Percentiles rank a stretch among this genome's conserved stretches.
These are phyloP conservation scores for Pseudomyrmex cubaensis DNA, from an alignment of 1,140 invertebrate genomes.

Conservation along the genomic window DNA sequence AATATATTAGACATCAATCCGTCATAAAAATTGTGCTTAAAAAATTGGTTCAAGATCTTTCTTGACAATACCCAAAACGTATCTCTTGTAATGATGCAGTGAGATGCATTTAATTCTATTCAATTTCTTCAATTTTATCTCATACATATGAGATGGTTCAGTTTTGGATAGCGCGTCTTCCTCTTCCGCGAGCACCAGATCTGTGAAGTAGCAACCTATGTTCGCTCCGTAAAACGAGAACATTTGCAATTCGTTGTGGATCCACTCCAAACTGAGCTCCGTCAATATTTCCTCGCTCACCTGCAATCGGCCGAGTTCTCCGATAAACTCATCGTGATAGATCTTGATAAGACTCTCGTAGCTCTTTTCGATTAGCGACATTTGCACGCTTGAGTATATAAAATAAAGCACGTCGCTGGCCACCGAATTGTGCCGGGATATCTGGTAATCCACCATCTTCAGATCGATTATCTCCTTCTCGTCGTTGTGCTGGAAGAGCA, in stretches of 20 bases:
- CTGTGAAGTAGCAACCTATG: slow-evolving; percentile 71
- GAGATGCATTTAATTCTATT: not conserved
- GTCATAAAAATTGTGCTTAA: not conserved
- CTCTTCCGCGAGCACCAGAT: slow-evolving; percentile 68
- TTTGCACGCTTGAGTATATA: slow-evolving; percentile 77
- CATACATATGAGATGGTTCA: too few relatives aligned
- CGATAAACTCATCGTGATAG: slow-evolving; percentile 75
- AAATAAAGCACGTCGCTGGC: slow-evolving; percentile 80
- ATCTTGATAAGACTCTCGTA: slow-evolving; percentile 76
- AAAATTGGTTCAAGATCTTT: slow-evolving; percentile 13
- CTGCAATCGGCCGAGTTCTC: slow-evolving; percentile 57
- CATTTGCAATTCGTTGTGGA: slow-evolving; percentile 66
- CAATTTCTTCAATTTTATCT: not conserved
- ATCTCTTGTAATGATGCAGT: not conserved
- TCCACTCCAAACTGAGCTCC: slow-evolving; percentile 68
- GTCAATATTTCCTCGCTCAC: slow-evolving; percentile 43
- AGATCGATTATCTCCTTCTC: slow-evolving; percentile 58
- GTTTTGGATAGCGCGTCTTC: slow-evolving; percentile 17
- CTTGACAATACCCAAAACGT: not conserved
- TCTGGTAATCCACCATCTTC: slow-evolving; percentile 82
- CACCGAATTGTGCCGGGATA: slow-evolving; percentile 75
- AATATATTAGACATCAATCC: too few relatives aligned
- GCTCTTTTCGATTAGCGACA: slow-evolving; percentile 70
- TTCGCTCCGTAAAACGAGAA: slow-evolving; percentile 73
- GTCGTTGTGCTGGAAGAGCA: slow-evolving; percentile 77